A percentile compares a stretch with the other conserved stretches of the same genome.
phyloP scores from a whole-genome alignment of 2,888 invertebrate species.

The Melolontha melolontha region DNA sequence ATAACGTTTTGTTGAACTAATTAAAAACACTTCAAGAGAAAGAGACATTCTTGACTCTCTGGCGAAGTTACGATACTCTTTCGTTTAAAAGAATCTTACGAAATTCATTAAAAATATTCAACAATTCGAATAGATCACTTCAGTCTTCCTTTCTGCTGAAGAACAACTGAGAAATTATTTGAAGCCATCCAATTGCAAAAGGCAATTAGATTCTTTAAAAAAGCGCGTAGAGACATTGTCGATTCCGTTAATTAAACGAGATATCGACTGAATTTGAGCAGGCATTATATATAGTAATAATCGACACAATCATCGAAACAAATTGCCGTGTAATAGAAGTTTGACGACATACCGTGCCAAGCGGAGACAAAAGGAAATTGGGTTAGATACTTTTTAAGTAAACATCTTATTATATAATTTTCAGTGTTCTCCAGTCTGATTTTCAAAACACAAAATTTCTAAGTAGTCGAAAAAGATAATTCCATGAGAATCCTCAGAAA shows the following conservation, averaged over 20 bases:
- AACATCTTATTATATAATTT: too few relatives aligned
- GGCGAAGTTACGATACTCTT: slow-evolving; percentile 13
- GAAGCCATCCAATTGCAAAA: slow-evolving; percentile 39
- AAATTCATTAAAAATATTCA: slow-evolving; percentile 32
- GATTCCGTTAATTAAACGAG: slow-evolving; percentile 44
- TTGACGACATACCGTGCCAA: slow-evolving; percentile 1
- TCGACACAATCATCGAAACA: slow-evolving; percentile 29
- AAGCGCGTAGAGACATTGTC: slow-evolving; percentile 33
- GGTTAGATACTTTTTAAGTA: too few relatives aligned
- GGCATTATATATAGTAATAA: slow-evolving; percentile 32
- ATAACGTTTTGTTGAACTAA: neutral
- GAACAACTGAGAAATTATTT: slow-evolving; percentile 34
- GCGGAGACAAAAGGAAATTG: too few relatives aligned
- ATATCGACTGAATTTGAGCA: slow-evolving; percentile 33
- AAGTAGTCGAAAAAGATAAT: too few relatives aligned
- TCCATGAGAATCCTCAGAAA: too few relatives aligned
- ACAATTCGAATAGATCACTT: slow-evolving; percentile 35
- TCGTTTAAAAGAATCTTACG: slow-evolving; percentile 2
- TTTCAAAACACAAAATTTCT: too few relatives aligned
- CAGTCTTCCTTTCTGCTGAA: slow-evolving; percentile 10
- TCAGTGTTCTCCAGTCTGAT: too few relatives aligned
- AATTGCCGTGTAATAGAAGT: slow-evolving; percentile 34
- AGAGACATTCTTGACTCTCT: neutral
- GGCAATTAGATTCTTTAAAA: slow-evolving; percentile 41
- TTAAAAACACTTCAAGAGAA: slow-evolving; percentile 6